Evolutionary conservation across 2,797 vertebrate genomes (phyloP).

Genomic region (Pipistrellus nathusii): DNA sequence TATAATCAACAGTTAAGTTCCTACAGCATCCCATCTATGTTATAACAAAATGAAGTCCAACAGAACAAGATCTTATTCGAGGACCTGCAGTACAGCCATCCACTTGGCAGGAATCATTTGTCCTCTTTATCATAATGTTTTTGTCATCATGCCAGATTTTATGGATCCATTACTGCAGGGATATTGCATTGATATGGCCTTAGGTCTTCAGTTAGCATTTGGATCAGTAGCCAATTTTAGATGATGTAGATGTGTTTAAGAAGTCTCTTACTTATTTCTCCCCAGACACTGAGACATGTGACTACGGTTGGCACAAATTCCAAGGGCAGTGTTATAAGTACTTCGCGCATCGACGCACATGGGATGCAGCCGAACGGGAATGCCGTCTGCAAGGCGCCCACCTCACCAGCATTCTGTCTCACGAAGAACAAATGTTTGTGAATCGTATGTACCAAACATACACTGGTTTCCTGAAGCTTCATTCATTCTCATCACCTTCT

Average conservation of each 20-base stretch:
- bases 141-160: background rate
- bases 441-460: conserved; percentile 92
- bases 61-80: background rate
- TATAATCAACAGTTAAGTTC: background rate
- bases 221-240: background rate
- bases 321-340: conserved; percentile 99
- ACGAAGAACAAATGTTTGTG: conserved; percentile 96
- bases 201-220: too few relatives aligned
- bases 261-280: background rate
- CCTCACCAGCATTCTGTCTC: conserved; percentile 94
- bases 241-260: background rate
- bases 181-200: background rate
- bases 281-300: conserved; percentile 95
- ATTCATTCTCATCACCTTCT: background rate
- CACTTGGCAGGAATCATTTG: background rate
- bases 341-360: conserved; percentile 94
- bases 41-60: background rate
- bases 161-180: background rate
- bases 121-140: background rate
- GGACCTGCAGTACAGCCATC: background rate
- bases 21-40: background rate
- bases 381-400: conserved; percentile 97
- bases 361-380: conserved; percentile 97
- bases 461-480: background rate
- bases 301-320: conserved; percentile 99